Evolutionary conservation across 2,888 invertebrate genomes (phyloP), one percentile per base, ranked within the genome.

Genomic region (Scotopteryx bipunctaria): DNA sequence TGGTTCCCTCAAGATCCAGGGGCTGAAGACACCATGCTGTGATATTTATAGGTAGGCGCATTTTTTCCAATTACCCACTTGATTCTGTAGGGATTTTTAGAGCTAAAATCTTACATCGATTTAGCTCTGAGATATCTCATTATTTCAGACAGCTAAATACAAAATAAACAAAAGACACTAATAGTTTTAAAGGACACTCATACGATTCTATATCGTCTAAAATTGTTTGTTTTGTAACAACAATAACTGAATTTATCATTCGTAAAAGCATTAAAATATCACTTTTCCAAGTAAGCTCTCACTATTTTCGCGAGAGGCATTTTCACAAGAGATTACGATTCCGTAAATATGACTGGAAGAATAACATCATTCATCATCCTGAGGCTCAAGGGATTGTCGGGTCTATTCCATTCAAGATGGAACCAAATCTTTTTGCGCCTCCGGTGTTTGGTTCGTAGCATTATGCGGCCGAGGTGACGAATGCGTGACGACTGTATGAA

Each of bases 331-430:
- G 80, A 81, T 81, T 78, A 73, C 68, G 73, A 66, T 69, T 68
- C 71, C 61, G 67, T 79, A 81, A 81, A 81, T 78, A 76, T 77
- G 80, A 77, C 75, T 81, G 79, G 78, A 80, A 80, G 84, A 83
- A 85, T 80, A 83, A 83, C 82, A 82, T 77, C 84, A 87, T 87
- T 83, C 81, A 86, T 87, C 87, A 86, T 78, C 64, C 71, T 63
- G 63, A 67, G 76, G 84, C 83, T 85, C 83, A 82, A 79, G 83
- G 83, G 87, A 85, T 84, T 79, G 69, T 59, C 70, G 72, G 69
- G 71, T 71, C 73, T 71, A 71, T 74, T 71, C 77, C 72, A 78
- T 82, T 78, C 81, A 76, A 60, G 76, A 78, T 66, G 76, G 76
- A 80, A 79, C 81, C 78, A 81, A 84, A 86, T 83, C 85, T 83